Percentiles rank a stretch among this genome's conserved stretches.
phyloP scores from a whole-genome alignment of 35 echinoderm and acorn worm species.

The Anneissia japonica region DNA sequence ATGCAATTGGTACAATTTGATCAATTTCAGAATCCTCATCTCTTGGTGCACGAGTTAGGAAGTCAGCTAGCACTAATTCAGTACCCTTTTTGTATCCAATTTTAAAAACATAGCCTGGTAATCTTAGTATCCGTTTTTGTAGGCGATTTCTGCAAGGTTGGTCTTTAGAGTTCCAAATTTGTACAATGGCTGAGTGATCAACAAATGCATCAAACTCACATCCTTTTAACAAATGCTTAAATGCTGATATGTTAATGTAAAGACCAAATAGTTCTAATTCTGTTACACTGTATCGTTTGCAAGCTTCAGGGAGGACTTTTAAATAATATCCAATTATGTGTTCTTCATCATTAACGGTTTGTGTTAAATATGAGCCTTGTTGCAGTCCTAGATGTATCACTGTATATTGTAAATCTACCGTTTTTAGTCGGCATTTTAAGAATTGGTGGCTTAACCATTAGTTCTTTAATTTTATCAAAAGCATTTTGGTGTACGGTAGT shows the following conservation, averaged over 20 bases:
- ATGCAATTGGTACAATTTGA: too few species aligned
- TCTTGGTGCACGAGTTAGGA: conserved; percentile 1
- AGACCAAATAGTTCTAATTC: conserved; percentile 59
- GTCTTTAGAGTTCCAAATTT: conserved; percentile 35
- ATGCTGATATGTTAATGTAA: conserved; percentile 29
- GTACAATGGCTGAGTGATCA: too few species aligned
- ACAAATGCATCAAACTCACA: too few species aligned
- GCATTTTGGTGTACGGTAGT: conserved; percentile 18
- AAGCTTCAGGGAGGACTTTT: conserved; percentile 37
- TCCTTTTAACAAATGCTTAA: conserved; percentile 32
- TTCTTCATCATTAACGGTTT: conserved; percentile 23
- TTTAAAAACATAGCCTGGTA: conserved; percentile 22
- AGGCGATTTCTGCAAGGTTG: conserved; percentile 4
- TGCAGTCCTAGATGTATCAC: conserved; percentile 34
- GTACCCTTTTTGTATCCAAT: conserved; percentile 42
- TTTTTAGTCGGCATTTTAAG: conserved; percentile 31
- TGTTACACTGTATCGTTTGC: conserved; percentile 20
- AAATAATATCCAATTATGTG: conserved; percentile 12
- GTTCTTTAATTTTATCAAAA: conserved; percentile 28
- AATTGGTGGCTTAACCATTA: conserved; percentile 28
- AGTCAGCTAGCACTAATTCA: conserved; percentile 28
- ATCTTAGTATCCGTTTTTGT: conserved; percentile 13
- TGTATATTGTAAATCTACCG: conserved; percentile 26
- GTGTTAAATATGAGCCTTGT: conserved; percentile 49
- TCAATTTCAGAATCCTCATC: conserved; percentile 40